Evolutionary conservation across 1,140 invertebrate species (phyloP).

Genomic region (Drosophila simulans): DNA sequence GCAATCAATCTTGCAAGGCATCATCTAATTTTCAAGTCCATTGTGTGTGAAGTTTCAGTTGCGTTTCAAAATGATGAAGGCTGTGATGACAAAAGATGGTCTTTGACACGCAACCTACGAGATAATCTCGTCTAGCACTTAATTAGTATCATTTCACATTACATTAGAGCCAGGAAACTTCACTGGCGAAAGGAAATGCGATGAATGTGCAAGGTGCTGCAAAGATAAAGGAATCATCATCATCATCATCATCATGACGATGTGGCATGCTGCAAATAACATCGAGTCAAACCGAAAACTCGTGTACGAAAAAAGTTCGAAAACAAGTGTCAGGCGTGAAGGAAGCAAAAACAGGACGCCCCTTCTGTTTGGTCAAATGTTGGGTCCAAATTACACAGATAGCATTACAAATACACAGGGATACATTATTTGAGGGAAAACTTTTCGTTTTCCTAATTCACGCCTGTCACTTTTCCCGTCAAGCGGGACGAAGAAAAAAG

Average conservation of each 20-base stretch:
- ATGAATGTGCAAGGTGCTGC: constrained; percentile 8
- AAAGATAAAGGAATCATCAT: constrained; percentile 19
- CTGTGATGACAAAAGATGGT: neutral
- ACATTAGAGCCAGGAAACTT: neutral
- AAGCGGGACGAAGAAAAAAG: constrained; percentile 14
- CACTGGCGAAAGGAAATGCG: neutral
- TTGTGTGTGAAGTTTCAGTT: constrained; percentile 4
- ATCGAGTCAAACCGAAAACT: neutral
- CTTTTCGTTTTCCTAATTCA: constrained; percentile 11
- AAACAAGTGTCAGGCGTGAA: constrained; percentile 20
- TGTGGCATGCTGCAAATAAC: constrained; percentile 13
- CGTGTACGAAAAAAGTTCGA: constrained; percentile 2
- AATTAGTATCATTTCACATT: constrained; percentile 43
- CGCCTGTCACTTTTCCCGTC: constrained; percentile 22
- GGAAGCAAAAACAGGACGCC: neutral
- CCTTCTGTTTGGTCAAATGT: neutral
- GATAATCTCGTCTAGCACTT: constrained; percentile 52
- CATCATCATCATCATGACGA: neutral
- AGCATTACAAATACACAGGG: neutral
- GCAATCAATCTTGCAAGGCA: constrained; percentile 12
- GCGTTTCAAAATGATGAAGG: too few species aligned
- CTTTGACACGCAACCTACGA: constrained; percentile 10
- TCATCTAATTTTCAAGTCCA: constrained; percentile 17
- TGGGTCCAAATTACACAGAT: neutral
- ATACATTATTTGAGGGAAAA: neutral